A percentile compares a stretch with the other conserved stretches of the same genome.
Conservation (phyloP, 1,140 invertebrate species). For the Sycobia sp. region DNA sequence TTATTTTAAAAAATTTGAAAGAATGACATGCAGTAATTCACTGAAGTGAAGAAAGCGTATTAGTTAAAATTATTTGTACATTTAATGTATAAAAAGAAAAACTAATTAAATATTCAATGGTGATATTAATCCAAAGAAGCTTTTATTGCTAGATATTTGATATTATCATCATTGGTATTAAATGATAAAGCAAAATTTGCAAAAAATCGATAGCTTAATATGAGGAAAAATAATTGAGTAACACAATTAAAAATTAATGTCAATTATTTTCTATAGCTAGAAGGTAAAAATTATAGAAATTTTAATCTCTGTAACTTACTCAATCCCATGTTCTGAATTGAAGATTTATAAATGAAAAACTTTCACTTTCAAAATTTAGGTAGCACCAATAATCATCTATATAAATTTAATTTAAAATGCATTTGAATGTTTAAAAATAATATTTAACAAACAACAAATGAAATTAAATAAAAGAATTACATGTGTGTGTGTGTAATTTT, state of each 20-base stretch:
- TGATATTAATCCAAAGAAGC: background rate
- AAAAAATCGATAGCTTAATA: too few species aligned
- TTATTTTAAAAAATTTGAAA: background rate
- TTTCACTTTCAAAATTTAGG: constrained; percentile 17
- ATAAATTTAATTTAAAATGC: constrained; percentile 30
- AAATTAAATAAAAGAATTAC: constrained; percentile 33
- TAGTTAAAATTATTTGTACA: constrained; percentile 14
- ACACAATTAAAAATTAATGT: constrained; percentile 11
- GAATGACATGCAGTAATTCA: background rate
- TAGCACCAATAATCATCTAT: constrained; percentile 32
- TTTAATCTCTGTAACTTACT: background rate
- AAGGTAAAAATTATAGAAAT: constrained; percentile 1
- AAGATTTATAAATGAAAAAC: constrained; percentile 5
- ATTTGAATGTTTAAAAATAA: constrained; percentile 41
- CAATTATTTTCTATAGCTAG: constrained; percentile 18
- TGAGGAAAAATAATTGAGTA: too few species aligned
- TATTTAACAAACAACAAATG: constrained; percentile 39
- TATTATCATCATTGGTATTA: background rate
- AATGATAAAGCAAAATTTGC: too few species aligned
- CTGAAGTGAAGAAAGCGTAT: background rate
- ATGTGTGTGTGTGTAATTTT: constrained; percentile 15
- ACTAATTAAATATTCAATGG: constrained; percentile 8
- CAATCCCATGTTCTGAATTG: background rate
- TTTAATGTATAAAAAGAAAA: constrained; percentile 9
- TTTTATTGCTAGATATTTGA: background rate